phyloP scores from a whole-genome alignment of 2,797 vertebrate genomes.

The Gymnodraco acuticeps region DNA sequence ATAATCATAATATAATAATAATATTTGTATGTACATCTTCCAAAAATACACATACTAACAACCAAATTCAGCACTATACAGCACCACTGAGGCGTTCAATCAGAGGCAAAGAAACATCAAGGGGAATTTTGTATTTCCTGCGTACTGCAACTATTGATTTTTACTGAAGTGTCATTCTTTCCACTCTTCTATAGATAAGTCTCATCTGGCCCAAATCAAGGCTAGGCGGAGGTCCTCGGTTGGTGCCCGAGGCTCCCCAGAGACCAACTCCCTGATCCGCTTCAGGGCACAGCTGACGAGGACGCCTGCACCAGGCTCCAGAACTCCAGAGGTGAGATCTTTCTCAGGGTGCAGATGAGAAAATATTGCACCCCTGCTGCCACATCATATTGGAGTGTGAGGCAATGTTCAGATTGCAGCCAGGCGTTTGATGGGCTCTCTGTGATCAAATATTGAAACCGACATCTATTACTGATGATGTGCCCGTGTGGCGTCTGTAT shows the following conservation, averaged over 20 bases:
- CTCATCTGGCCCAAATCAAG: conserved; percentile 85
- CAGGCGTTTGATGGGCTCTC: neutral
- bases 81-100: neutral
- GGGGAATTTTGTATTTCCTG: neutral
- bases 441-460: neutral
- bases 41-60: neutral
- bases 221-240: conserved; percentile 86
- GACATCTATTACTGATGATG: neutral
- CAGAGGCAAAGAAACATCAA: neutral
- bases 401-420: neutral
- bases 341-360: neutral
- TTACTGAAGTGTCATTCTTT: neutral
- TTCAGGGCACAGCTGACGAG: conserved; percentile 88
- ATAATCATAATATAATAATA: neutral
- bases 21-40: neutral
- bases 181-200: conserved; percentile 79
- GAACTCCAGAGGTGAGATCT: conserved; percentile 74
- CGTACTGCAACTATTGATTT: neutral
- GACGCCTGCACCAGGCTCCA: conserved; percentile 63
- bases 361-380: neutral
- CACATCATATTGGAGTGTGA: neutral
- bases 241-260: conserved; percentile 91
- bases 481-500: neutral
- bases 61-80: neutral
- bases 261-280: conserved; percentile 91